Percentiles rank a stretch among this genome's conserved stretches.
Conservation (phyloP, 2,888 invertebrate species). For the Uropetala carovei region DNA sequence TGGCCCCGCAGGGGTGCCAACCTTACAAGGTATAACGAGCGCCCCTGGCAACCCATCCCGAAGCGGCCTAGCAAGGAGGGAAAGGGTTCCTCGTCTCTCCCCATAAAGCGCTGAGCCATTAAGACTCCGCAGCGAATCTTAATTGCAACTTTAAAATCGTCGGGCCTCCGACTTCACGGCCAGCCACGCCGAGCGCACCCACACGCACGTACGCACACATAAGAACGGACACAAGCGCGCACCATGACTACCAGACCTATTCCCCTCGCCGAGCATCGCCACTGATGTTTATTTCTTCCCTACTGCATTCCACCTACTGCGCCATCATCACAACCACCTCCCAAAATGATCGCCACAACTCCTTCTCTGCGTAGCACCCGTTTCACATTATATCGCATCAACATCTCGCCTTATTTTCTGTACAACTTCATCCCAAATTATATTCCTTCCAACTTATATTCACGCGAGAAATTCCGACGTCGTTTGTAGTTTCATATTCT, state of each 20-base stretch:
- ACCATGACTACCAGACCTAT: background rate
- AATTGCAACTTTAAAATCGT: constrained; percentile 58
- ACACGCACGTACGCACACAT: background rate
- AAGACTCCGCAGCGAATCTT: constrained; percentile 39
- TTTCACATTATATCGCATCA: background rate
- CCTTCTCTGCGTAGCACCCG: background rate
- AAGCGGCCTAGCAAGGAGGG: background rate
- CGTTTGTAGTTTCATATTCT: no score
- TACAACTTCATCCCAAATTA: no score
- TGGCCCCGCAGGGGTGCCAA: constrained; percentile 31
- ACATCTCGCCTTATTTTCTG: background rate
- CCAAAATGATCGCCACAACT: background rate
- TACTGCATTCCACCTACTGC: background rate
- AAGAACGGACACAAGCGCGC: background rate
- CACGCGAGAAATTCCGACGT: no score
- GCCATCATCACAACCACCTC: no score
- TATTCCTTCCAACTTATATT: no score
- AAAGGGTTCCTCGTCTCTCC: background rate
- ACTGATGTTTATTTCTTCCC: background rate
- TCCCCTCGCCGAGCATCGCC: background rate
- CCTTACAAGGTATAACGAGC: constrained; percentile 38
- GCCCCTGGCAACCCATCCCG: background rate
- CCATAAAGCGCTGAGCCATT: constrained; percentile 30
- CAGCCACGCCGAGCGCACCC: background rate
- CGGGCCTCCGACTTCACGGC: background rate